Evolutionary conservation across 1,140 invertebrate species (phyloP), one percentile per base, ranked within the genome.

Genomic region (Zophobas morio): DNA sequence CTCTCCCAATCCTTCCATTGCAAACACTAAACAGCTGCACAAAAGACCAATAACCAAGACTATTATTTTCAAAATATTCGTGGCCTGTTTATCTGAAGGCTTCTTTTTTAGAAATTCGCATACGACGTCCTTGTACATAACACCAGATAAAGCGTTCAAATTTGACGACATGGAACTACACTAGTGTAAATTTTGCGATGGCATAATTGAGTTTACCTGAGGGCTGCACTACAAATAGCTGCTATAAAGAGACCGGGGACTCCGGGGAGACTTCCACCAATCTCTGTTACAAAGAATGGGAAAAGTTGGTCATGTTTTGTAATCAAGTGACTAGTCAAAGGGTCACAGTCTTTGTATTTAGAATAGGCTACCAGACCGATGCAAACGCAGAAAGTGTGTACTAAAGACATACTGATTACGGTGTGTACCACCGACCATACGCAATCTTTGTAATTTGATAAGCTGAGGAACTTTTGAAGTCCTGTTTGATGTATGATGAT

Each of bases 291-390:
- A 81, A 88, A 90, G 53, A 86, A 86, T 2, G 89, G 89, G 32
- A 90, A 81, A 1, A 90, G 76, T 84, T 91, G 85, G 80, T 87
- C 87, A 60, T 80, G 78, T 57, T 86, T 88, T 63, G 78, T 49
- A 1, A 89, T 84, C 84, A 89, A 88, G 80, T 90, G 87, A 2
- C 88, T 88, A 32, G 85, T 80, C 35, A 94, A 83, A 0, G 93
- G 93, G 86, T 95, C 94, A 84, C 94, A 95, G 33, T 91, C 87
- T 49, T 89, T 85, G 83, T 94, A 95, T 32, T 90, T 88, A 0
- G 92, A 92, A 81, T 91, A 95, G 78, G 95, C 90, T 1, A 94
- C 89, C n/a, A 95, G 87, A 32, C 94, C 94, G 6, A 88, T 90
- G 36, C 90, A 88, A 70, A 88, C 88, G 78, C 83, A 57, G 36